Evolutionary conservation across 2,113 vertebrate species (phyloP), one percentile per base, ranked within the genome.

Genomic region (Onychorhynchus coronatus): DNA sequence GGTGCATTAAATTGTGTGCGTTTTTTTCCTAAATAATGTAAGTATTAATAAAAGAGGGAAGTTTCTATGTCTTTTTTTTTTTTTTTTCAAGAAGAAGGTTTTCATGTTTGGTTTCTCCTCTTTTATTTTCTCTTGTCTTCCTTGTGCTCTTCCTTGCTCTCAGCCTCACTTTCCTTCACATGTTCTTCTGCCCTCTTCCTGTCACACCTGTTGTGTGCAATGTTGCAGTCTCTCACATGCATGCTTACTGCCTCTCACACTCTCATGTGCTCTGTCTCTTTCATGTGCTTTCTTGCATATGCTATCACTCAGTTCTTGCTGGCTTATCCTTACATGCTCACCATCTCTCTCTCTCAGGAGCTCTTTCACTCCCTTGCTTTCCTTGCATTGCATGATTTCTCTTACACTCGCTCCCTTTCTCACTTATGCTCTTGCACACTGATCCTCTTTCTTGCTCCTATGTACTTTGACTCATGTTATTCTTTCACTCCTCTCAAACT

Each of bases 301-400:
- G 27, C 12, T 61, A 1, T 73, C 27, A 19, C 18, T 75, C 52
- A 44, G 2, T n/a, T 31, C 24, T 75, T 24, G 14, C 12, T 91
- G 15, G 5, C 15, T 73, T 33, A 13, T 56, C 41, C 24, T 79
- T n/a, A 5, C 31, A 42, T 28, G 18, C 11, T 31, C 39, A 37
- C 8, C 7, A 13, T 20, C 35, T n/a, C 2, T 1, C 39, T 18
- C 21, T 55, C 31, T 70, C 3, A 0, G 3, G 2, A 25, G 50
- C n/a, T 9, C 27, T 14, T 25, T 50, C 11, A 4, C 33, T 74
- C 22, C 18, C 68, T 61, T 15, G 5, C 10, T 61, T 68, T 58
- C 68, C 42, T 13, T 39, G 14, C 3, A 20, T 42, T 33, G 12
- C 4, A 1, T 6, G 6, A 24, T 46, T 53, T 42, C 41, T 46